Evolutionary conservation across 2,888 invertebrate species (phyloP).

Genomic region (Sialis lutaria): DNA sequence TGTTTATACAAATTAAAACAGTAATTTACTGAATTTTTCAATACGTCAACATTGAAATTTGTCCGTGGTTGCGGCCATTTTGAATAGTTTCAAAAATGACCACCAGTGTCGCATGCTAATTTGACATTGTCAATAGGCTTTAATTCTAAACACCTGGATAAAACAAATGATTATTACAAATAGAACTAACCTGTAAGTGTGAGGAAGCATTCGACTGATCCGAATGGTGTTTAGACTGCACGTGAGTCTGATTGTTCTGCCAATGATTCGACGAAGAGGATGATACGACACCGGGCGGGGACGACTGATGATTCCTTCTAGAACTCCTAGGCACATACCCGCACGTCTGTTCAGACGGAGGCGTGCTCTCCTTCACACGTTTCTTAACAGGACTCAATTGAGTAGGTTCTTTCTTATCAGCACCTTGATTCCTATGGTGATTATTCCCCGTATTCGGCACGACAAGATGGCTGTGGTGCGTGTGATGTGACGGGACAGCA

Average conservation of each 20-base stretch:
- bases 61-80: no score
- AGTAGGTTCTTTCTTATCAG: constrained; percentile 67
- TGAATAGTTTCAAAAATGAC: no score
- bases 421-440: constrained; percentile 24
- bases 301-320: constrained; percentile 14
- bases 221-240: not conserved
- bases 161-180: no score
- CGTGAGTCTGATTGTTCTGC: constrained; percentile 8
- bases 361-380: constrained; percentile 89
- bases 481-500: constrained; percentile 38
- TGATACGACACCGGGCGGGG: constrained; percentile 11
- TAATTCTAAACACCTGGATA: no score
- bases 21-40: no score
- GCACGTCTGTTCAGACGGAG: constrained; percentile 39
- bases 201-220: not conserved
- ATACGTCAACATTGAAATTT: no score
- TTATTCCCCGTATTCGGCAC: constrained; percentile 14
- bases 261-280: constrained; percentile 11
- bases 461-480: constrained; percentile 22
- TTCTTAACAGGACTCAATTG: constrained; percentile 95
- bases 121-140: no score
- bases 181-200: not conserved
- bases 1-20: no score
- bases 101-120: no score
- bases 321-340: constrained; percentile 7